Evolutionary conservation across 2,888 invertebrate genomes (phyloP).

Genomic region (Heliconius cydno): DNA sequence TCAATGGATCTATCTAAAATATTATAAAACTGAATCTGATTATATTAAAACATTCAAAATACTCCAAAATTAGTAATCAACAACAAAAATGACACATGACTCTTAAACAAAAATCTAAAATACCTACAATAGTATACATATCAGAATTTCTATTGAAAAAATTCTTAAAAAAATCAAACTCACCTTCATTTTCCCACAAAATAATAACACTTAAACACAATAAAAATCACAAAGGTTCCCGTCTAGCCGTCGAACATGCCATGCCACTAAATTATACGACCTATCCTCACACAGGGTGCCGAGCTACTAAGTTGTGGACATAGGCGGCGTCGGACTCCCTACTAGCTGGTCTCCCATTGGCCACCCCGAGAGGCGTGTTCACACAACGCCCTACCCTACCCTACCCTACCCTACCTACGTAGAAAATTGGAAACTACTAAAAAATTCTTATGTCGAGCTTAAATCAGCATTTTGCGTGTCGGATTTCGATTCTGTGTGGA

Average conservation of each 20-base stretch:
- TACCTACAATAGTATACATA: background rate
- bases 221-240: slow-evolving; percentile 17
- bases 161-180: background rate
- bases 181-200: slow-evolving; percentile 28
- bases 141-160: background rate
- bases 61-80: background rate
- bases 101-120: background rate
- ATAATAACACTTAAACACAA: slow-evolving; percentile 5
- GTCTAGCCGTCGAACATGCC: slow-evolving; percentile 19
- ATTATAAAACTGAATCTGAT: background rate
- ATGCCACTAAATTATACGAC: slow-evolving; percentile 52
- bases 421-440: slow-evolving; percentile 45
- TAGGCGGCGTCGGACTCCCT: slow-evolving; percentile 56
- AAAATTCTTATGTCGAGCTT: slow-evolving; percentile 54
- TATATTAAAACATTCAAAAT: background rate
- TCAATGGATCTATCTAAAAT: background rate
- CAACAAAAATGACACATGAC: background rate
- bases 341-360: slow-evolving; percentile 57
- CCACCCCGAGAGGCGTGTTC: slow-evolving; percentile 50
- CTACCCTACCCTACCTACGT: slow-evolving; percentile 14
- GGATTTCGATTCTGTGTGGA: slow-evolving; percentile 53
- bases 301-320: slow-evolving; percentile 59
- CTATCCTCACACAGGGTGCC: slow-evolving; percentile 58
- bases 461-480: slow-evolving; percentile 56
- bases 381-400: background rate